Conservation (phyloP, 2,888 invertebrate species). For the Lithophane leautieri region DNA sequence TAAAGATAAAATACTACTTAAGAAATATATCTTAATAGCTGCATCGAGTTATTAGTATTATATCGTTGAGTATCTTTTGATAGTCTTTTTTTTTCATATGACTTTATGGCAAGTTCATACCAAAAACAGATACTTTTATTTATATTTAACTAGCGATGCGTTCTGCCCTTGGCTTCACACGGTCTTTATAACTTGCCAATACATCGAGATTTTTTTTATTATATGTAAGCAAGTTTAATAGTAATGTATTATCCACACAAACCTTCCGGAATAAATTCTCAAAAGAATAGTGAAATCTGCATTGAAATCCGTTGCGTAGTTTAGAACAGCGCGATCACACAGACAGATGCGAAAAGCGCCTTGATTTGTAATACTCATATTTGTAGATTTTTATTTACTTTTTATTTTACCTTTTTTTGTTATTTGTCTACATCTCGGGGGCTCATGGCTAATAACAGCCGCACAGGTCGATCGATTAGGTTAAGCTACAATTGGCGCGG, state of each 20-base stretch:
- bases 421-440: neutral
- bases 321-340: neutral
- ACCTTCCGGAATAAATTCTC: too few species aligned
- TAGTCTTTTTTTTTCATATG: slow-evolving; percentile 5
- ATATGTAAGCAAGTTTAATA: too few species aligned
- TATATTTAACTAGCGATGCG: neutral
- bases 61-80: neutral
- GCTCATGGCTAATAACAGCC: too few species aligned
- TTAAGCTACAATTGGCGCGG: too few species aligned
- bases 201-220: neutral
- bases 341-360: neutral
- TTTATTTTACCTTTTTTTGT: neutral
- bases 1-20: slow-evolving; percentile 21
- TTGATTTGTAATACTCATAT: neutral
- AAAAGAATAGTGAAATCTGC: neutral
- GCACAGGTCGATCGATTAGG: too few species aligned
- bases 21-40: too few species aligned
- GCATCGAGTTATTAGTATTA: neutral
- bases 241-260: too few species aligned
- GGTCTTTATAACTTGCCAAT: neutral
- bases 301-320: neutral
- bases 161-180: neutral
- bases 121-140: neutral
- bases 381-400: neutral
- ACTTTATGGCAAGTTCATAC: neutral